These are phyloP conservation scores for Dipodomys ordii DNA, from an alignment of 2,113 vertebrate species.

Conservation along the genomic window DNA sequence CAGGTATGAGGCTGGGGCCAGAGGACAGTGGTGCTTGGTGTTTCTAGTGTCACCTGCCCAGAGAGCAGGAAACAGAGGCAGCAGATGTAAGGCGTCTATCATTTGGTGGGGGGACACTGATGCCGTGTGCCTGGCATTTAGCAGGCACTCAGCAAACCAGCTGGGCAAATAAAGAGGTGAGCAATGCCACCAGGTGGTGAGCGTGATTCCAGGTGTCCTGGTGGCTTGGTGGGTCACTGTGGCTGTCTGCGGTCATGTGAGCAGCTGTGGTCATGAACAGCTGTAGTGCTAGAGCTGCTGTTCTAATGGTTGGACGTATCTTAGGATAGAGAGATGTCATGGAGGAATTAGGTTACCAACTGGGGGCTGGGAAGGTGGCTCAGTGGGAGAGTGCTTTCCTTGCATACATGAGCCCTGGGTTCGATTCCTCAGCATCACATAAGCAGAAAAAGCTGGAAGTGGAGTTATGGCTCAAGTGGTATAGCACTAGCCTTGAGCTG, in stretches of 20 bases:
- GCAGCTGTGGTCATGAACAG: too few relatives aligned
- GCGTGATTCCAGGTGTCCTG: rapidly evolving
- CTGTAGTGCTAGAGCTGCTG: rapidly evolving
- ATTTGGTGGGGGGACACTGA: rapidly evolving
- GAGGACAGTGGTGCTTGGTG: neutral
- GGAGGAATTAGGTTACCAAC: too few relatives aligned
- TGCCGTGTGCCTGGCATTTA: rapidly evolving
- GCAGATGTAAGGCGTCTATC: neutral
- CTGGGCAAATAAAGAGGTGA: rapidly evolving
- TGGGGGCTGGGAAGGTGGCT: too few relatives aligned
- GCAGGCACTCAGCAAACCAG: rapidly evolving
- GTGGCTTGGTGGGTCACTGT: rapidly evolving
- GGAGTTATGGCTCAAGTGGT: too few relatives aligned
- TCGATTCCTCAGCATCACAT: too few relatives aligned
- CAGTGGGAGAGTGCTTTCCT: too few relatives aligned
- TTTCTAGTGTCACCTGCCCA: neutral
- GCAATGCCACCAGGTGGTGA: rapidly evolving
- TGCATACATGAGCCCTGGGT: too few relatives aligned
- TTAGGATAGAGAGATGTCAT: too few relatives aligned
- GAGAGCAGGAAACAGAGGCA: neutral
- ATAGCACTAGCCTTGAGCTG: too few relatives aligned
- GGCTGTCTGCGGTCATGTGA: neutral
- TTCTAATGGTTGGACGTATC: neutral
- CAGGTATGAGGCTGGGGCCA: neutral
- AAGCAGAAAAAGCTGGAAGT: too few relatives aligned